These are phyloP conservation scores for Drosophila funebris DNA, from an alignment of 1,140 invertebrate genomes.

Conservation along the genomic window DNA sequence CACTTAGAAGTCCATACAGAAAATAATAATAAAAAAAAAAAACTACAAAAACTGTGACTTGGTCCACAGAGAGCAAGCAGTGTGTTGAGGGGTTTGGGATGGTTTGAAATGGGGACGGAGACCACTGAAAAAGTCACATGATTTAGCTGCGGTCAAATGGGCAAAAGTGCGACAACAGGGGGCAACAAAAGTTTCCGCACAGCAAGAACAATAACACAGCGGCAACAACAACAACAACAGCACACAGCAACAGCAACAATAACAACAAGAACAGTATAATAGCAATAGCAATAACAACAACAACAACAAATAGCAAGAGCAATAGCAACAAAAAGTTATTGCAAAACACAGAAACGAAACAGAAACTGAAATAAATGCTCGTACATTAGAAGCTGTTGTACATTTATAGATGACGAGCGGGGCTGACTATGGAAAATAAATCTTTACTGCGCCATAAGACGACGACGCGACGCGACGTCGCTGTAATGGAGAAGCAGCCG, in stretches of 20 bases:
- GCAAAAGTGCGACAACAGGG: conserved; percentile 48
- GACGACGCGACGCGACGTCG: conserved; percentile 23
- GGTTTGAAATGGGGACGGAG: conserved; percentile 4
- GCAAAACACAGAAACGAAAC: conserved; percentile 57
- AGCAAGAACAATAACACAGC: conserved; percentile 37
- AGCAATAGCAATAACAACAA: conserved; percentile 10
- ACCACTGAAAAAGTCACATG: conserved; percentile 74
- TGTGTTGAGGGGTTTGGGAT: not conserved
- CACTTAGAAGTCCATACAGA: conserved; percentile 27
- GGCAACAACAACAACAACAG: conserved; percentile 25
- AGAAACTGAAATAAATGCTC: conserved; percentile 42
- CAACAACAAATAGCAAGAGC: conserved; percentile 4
- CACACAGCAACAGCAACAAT: no score
- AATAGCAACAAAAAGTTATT: conserved; percentile 45
- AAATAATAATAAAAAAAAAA: not conserved
- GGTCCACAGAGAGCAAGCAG: conserved; percentile 7
- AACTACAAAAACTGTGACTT: conserved; percentile 37
- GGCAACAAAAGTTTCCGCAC: conserved; percentile 58
- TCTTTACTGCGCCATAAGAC: conserved; percentile 81
- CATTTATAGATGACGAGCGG: conserved; percentile 49
- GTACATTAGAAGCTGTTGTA: conserved; percentile 56
- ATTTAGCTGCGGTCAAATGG: conserved; percentile 67
- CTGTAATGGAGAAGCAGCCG: conserved; percentile 10
- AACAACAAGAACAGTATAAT: conserved; percentile 11
- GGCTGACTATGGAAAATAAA: conserved; percentile 72